These are phyloP conservation scores for Diarsia dahlii DNA, from an alignment of 2,888 invertebrate species.

Conservation along the genomic window DNA sequence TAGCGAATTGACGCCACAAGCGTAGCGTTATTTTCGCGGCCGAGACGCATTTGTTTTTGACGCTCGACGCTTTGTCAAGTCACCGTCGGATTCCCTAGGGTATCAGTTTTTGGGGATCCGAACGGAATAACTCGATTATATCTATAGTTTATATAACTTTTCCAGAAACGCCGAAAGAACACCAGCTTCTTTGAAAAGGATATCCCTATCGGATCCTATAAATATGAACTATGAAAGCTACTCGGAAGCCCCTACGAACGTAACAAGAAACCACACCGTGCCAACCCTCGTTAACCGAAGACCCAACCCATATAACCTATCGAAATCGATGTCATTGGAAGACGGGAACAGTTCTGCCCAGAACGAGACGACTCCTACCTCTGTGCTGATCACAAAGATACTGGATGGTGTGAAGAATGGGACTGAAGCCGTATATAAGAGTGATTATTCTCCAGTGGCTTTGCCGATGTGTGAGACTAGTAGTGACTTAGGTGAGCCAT, in stretches of 20 bases:
- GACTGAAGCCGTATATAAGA: slow-evolving; percentile 77
- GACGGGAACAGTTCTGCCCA: slow-evolving; percentile 65
- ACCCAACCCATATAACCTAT: slow-evolving; percentile 23
- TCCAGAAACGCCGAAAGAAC: slow-evolving; percentile 79
- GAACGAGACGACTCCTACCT: slow-evolving; percentile 62
- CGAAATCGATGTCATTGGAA: slow-evolving; percentile 49
- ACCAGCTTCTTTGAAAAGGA: slow-evolving; percentile 75
- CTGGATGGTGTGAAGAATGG: slow-evolving; percentile 79
- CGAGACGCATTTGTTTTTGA: too few species aligned
- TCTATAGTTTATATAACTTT: slow-evolving; percentile 19
- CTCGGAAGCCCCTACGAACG: slow-evolving; percentile 52
- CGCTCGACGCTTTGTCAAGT: background rate
- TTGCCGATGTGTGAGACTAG: slow-evolving; percentile 91
- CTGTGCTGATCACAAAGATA: slow-evolving; percentile 78
- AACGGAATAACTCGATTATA: too few species aligned
- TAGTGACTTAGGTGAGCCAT: slow-evolving; percentile 92
- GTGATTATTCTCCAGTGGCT: slow-evolving; percentile 68
- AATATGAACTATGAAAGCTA: slow-evolving; percentile 49
- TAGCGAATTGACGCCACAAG: too few species aligned
- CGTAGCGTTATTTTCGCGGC: too few species aligned
- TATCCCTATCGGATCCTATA: slow-evolving; percentile 53
- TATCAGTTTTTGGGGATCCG: too few species aligned
- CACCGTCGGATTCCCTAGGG: too few species aligned
- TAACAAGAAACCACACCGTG: slow-evolving; percentile 47
- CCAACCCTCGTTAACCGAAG: background rate